Conservation (phyloP, 2,113 vertebrate species). For the Numenius arquata region DNA sequence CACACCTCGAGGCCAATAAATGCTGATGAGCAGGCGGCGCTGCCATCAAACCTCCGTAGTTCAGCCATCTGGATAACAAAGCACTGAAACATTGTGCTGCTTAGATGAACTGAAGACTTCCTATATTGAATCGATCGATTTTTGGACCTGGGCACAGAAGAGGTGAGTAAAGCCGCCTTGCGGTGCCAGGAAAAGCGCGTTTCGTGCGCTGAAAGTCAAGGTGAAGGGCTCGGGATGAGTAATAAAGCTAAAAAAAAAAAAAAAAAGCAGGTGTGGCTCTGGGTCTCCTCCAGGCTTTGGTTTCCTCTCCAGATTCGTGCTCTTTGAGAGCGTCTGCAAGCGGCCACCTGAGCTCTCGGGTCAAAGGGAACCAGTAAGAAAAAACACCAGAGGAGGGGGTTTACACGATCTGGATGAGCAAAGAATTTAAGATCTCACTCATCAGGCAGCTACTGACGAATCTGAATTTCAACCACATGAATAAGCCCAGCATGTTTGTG, state of each 20-base stretch:
- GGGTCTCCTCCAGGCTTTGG: not conserved
- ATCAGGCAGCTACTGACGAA: not conserved
- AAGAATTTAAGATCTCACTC: not conserved
- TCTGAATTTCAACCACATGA: not conserved
- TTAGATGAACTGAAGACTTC: accelerated
- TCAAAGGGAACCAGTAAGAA: not conserved
- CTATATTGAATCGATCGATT: not conserved
- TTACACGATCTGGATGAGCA: not conserved
- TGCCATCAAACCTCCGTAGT: not conserved
- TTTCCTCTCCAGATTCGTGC: not conserved
- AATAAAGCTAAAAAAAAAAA: not conserved
- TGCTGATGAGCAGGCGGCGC: accelerated
- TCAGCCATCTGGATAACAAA: not conserved
- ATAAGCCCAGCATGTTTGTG: not conserved
- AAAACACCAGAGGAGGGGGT: not conserved
- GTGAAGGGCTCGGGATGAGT: not conserved
- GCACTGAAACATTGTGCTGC: accelerated
- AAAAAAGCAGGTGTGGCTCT: not conserved
- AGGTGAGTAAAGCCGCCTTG: not conserved
- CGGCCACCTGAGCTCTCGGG: not conserved
- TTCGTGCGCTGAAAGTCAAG: not conserved
- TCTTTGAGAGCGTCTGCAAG: not conserved
- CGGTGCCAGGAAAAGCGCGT: not conserved
- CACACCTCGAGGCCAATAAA: not conserved
- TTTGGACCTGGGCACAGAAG: not conserved